Evolutionary conservation across 2,797 vertebrate species (phyloP).

Genomic region (Menidia menidia): DNA sequence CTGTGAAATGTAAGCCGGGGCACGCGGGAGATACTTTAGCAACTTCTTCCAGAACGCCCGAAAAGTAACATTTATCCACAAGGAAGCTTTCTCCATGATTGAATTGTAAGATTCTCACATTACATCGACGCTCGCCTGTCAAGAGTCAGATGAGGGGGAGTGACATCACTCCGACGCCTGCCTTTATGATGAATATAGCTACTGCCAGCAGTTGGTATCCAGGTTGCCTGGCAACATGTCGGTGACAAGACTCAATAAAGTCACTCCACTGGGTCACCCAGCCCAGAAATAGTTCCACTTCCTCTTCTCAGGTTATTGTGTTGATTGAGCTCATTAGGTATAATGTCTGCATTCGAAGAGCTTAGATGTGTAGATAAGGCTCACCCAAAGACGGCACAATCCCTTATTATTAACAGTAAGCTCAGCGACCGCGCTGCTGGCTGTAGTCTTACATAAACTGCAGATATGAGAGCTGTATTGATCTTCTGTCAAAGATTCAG

Average conservation of each 20-base stretch:
- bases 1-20: neutral
- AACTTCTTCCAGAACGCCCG: neutral
- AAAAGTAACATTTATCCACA: neutral
- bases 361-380: neutral
- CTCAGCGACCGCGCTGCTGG: neutral
- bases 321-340: neutral
- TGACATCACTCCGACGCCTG: neutral
- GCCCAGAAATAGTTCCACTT: neutral
- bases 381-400: neutral
- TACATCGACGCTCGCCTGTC: neutral
- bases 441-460: neutral
- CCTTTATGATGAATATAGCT: neutral
- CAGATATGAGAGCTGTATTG: neutral
- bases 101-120: neutral
- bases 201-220: neutral
- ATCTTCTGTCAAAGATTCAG: neutral
- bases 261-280: neutral
- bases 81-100: neutral
- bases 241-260: conserved; percentile 1
- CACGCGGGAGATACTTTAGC: neutral
- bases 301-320: neutral
- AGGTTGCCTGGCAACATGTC: conserved; percentile 1
- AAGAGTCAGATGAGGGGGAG: neutral
- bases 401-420: neutral
- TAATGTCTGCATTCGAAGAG: neutral